Percentiles rank a stretch among this genome's conserved stretches.
Evolutionary conservation across 2,113 vertebrate genomes (phyloP).

Genomic region (Ptilorrhoa leucosticta): DNA sequence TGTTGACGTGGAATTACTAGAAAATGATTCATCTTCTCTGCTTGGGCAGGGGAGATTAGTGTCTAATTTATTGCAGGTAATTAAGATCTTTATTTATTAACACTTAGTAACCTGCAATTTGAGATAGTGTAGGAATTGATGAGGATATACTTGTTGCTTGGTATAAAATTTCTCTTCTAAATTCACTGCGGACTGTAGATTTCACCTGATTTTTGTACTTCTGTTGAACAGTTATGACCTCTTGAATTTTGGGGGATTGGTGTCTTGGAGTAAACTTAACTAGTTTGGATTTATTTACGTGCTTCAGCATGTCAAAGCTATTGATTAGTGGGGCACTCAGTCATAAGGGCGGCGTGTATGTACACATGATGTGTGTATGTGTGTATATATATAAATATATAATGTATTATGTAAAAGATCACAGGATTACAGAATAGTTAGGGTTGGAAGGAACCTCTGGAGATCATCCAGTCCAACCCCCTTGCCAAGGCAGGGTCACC

Average conservation of each 20-base stretch:
- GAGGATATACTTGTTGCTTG: neutral
- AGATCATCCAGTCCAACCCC: too few relatives aligned
- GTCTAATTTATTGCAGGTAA: neutral
- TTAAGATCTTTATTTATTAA: neutral
- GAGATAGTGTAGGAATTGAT: neutral
- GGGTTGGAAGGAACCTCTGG: neutral
- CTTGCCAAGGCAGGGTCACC: neutral
- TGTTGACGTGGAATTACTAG: neutral
- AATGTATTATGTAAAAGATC: neutral
- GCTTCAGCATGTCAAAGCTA: neutral
- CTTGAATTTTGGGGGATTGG: neutral
- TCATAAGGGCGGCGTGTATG: rapidly evolving
- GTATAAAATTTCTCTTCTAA: neutral
- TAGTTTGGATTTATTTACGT: neutral
- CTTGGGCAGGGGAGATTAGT: neutral
- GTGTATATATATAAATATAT: neutral
- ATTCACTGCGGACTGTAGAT: neutral
- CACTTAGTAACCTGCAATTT: neutral
- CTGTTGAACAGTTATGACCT: neutral
- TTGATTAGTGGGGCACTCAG: neutral
- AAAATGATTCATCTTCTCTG: neutral
- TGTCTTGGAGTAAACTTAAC: neutral
- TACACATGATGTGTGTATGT: too few relatives aligned
- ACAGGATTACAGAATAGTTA: neutral
- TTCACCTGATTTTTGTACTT: neutral